Evolutionary conservation across 2,797 vertebrate species (phyloP).

Genomic region (Pipistrellus nathusii): DNA sequence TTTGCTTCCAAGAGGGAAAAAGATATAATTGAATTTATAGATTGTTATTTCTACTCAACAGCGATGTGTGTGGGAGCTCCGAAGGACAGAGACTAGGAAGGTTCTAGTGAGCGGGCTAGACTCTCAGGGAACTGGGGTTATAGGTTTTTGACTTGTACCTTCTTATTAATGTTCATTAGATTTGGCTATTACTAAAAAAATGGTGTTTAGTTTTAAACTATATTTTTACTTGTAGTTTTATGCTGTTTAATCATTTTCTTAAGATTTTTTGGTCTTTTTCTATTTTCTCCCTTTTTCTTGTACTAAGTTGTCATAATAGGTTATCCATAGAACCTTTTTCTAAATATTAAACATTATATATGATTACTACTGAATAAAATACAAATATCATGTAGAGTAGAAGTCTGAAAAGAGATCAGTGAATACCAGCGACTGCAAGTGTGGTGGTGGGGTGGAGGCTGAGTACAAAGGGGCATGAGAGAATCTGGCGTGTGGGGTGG

Average conservation of each 20-base stretch:
- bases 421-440: not conserved
- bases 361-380: not conserved
- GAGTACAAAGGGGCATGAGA: not conserved
- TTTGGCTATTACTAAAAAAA: not conserved
- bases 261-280: not conserved
- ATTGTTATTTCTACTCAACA: not conserved
- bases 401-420: slow-evolving; percentile 13
- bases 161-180: slow-evolving; percentile 60
- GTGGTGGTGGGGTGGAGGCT: not conserved
- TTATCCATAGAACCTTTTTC: slow-evolving; percentile 10
- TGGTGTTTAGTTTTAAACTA: slow-evolving; percentile 18
- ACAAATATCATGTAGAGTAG: slow-evolving; percentile 5
- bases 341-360: not conserved
- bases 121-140: slow-evolving; percentile 29
- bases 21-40: slow-evolving; percentile 58
- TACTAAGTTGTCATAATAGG: not conserved
- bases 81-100: not conserved
- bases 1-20: slow-evolving; percentile 42
- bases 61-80: slow-evolving; percentile 23
- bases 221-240: not conserved
- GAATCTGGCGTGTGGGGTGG: not conserved
- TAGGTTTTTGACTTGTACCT: slow-evolving; percentile 35
- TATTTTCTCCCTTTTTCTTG: slow-evolving; percentile 21
- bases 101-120: not conserved
- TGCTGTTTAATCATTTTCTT: slow-evolving; percentile 20